Evolutionary conservation across 2,888 invertebrate genomes (phyloP), one percentile per base, ranked within the genome.

Genomic region (Rhabditoides inermis): DNA sequence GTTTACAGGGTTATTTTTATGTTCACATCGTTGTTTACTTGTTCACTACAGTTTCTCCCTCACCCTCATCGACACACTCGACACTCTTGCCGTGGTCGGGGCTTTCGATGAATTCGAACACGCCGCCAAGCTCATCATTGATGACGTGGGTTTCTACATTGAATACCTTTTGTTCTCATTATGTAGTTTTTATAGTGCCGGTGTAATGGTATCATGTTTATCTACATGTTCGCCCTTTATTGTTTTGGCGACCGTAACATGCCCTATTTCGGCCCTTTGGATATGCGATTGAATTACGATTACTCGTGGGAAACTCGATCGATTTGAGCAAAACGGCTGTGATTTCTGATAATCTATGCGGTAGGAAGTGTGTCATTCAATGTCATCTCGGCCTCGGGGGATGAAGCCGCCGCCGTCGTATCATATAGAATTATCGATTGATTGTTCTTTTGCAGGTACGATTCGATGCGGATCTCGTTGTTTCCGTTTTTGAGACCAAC

Each of bases 401-500:
- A n/a, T n/a, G n/a, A n/a, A n/a, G n/a, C n/a, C n/a, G n/a, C n/a
- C n/a, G n/a, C n/a, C n/a, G n/a, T n/a, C n/a, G n/a, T n/a, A n/a
- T n/a, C n/a, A n/a, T n/a, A n/a, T n/a, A n/a, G n/a, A n/a, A n/a
- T n/a, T n/a, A n/a, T n/a, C n/a, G n/a, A n/a, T n/a, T n/a, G n/a
- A n/a, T n/a, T n/a, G n/a, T n/a, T n/a, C n/a, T n/a, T n/a, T 40
- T 49, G n/a, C 22, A 58, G 51, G 57, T 61, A 7, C 84, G 83
- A 50, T 95, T 98, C 78, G 90, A 98, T 77, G 87, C 84, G 64
- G 91, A 98, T 79, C 85, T 94, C 56, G 84, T 90, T 49, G 94
- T 98, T 7, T 94, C 94, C 0, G 90, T 98, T 3, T 98, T 98
- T 79, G 95, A 98, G 80, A 92, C 92, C 7, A 98, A 95, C 78